Evolutionary conservation across 2,888 invertebrate species (phyloP), one percentile per base, ranked within the genome.

Genomic region (Hypselothyrea guttata): DNA sequence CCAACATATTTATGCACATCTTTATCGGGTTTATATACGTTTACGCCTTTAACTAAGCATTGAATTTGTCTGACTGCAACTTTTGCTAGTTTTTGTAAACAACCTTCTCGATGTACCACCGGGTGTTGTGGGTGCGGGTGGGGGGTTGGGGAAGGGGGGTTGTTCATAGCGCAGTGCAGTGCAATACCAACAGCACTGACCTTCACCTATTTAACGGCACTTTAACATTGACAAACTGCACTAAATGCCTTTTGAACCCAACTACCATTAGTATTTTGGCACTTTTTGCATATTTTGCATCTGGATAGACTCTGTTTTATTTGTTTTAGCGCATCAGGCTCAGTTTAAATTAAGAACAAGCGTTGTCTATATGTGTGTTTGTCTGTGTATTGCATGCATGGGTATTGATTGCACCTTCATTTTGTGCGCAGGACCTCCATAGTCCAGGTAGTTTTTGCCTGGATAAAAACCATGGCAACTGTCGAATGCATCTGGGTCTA

Each of bases 191-290:
- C 57, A 38, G 31, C 27, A 13, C 33, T 87, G 87, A 86, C 86
- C 86, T 86, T 86, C 86, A 86, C 86, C 86, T 81, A 86, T 86
- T 86, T 86, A 71, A 51, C 60, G 71, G 47, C 45, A 57, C 65
- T 81, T 71, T 64, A 59, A 42, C 71, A 67, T 33, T 62, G 66
- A 40, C 73, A 76, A 62, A 40, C 73, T 44, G 57, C n/a, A 70
- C 59, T 60, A 64, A 83, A 78, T 11, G 38, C 30, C 5, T 4
- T 22, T 22, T 33, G 15, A 11, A 13, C 2, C 30, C n/a, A 1
- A 1, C 11, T 16, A 16, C 11, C 28, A 4, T n/a, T 44, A 15
- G n/a, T n/a, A 18, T 33, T 28, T 7, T 1, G 7, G 15, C 9
- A n/a, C 11, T 30, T 13, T 33, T 41, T 31, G 27, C n/a, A 28